Percentiles rank a stretch among this genome's conserved stretches.
These are phyloP conservation scores for Drosophila littoralis DNA, from an alignment of 1,140 invertebrate species.

Conservation along the genomic window DNA sequence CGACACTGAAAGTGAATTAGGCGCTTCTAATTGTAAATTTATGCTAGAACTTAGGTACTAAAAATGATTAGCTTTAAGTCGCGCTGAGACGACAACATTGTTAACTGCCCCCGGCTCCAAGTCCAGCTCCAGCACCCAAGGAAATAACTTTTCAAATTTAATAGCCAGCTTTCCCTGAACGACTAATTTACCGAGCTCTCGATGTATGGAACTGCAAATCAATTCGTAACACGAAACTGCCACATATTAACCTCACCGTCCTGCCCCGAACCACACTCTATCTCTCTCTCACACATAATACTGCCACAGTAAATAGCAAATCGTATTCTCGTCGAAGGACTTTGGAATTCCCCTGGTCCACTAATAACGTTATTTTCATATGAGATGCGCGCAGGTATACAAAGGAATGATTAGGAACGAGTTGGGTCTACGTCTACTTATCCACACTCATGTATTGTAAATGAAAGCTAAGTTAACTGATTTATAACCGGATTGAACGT, in stretches of 20 bases:
- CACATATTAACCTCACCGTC: conserved; percentile 54
- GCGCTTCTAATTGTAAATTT: conserved; percentile 77
- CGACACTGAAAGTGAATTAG: conserved; percentile 75
- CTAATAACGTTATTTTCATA: conserved; percentile 15
- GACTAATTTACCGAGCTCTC: conserved; percentile 39
- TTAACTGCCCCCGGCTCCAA: conserved; percentile 46
- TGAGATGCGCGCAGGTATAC: conserved; percentile 11
- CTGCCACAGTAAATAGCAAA: conserved; percentile 56
- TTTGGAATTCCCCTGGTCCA: conserved; percentile 16
- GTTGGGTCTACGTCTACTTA: conserved; percentile 24
- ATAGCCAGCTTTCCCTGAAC: conserved; percentile 5
- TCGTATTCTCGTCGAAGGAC: conserved; percentile 39
- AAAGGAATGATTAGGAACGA: conserved; percentile 15
- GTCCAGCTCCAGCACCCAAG: conserved; percentile 26
- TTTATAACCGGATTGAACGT: conserved; percentile 45
- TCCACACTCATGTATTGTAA: conserved; percentile 58
- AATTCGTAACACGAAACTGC: conserved; percentile 65
- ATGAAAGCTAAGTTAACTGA: conserved; percentile 69
- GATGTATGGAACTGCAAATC: conserved; percentile 48
- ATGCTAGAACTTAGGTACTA: conserved; percentile 73
- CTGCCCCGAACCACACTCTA: conserved; percentile 21
- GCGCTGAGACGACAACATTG: conserved; percentile 48
- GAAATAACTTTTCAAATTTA: conserved; percentile 26
- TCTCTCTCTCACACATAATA: conserved; percentile 27
- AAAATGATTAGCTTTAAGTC: conserved; percentile 73